A percentile compares a stretch with the other conserved stretches of the same genome.
Evolutionary conservation across 1,140 invertebrate species (phyloP).

Genomic region (Drosophila arizonae): DNA sequence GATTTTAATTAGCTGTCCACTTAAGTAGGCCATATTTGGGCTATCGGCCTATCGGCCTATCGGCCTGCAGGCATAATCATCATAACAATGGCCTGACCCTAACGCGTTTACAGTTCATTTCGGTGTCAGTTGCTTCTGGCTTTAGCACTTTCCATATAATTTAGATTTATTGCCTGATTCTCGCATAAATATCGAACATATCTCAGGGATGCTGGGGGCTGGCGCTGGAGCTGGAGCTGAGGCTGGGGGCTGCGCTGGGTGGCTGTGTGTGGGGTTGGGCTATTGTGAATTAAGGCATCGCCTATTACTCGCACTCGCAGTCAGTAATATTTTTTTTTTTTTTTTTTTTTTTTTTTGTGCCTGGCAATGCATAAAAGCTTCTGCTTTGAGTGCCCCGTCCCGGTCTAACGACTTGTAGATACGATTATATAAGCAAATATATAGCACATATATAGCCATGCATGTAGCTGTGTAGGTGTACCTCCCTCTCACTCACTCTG

Average conservation of each 20-base stretch:
- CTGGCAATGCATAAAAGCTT: constrained; percentile 71
- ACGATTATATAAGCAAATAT: constrained; percentile 28
- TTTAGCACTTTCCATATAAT: constrained; percentile 68
- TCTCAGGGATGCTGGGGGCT: constrained; percentile 6
- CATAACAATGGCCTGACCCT: constrained; percentile 65
- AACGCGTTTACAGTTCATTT: constrained; percentile 55
- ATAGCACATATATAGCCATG: constrained; percentile 16
- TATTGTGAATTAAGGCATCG: constrained; percentile 11
- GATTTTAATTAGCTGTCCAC: constrained; percentile 64
- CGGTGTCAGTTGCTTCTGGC: constrained; percentile 35
- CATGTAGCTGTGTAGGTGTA: constrained; percentile 38
- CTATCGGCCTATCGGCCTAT: not conserved
- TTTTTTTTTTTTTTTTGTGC: constrained; percentile 63
- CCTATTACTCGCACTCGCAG: constrained; percentile 39
- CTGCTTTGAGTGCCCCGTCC: constrained; percentile 58
- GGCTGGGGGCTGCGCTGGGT: too few relatives aligned
- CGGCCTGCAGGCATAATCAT: constrained; percentile 59
- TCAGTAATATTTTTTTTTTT: constrained; percentile 25
- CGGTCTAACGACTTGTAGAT: constrained; percentile 71
- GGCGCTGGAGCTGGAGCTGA: too few relatives aligned
- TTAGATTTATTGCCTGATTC: constrained; percentile 79
- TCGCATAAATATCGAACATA: constrained; percentile 78
- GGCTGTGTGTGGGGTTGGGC: too few relatives aligned
- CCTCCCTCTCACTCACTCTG: not conserved
- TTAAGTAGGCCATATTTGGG: constrained; percentile 31